Evolutionary conservation across 2,888 invertebrate species (phyloP).

Genomic region (Chrysodeixis includens): DNA sequence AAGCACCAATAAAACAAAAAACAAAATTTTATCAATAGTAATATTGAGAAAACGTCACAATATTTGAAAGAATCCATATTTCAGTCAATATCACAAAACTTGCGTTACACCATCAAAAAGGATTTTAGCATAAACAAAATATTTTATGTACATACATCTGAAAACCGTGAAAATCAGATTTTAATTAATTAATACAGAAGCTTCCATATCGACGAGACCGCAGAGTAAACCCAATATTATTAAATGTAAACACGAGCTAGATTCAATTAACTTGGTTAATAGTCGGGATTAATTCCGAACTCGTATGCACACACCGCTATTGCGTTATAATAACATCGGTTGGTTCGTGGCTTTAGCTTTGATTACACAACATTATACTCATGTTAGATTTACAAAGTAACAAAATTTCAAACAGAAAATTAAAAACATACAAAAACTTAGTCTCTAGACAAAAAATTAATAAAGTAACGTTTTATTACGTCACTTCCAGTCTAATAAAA

Average conservation of each 20-base stretch:
- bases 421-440: background rate
- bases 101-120: too few species aligned
- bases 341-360: slow-evolving; percentile 1
- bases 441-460: background rate
- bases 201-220: background rate
- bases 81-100: too few species aligned
- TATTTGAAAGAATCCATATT: too few species aligned
- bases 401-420: background rate
- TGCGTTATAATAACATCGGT: slow-evolving; percentile 1
- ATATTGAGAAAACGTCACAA: too few species aligned
- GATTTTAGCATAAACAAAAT: background rate
- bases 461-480: background rate
- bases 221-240: slow-evolving; percentile 3
- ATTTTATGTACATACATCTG: background rate
- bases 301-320: background rate
- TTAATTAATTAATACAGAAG: background rate
- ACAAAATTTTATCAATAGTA: too few species aligned
- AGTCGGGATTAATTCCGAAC: background rate
- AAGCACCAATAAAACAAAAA: too few species aligned
- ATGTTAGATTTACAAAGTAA: too few species aligned
- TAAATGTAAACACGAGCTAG: slow-evolving; percentile 7
- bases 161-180: background rate
- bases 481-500: background rate
- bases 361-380: background rate
- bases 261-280: slow-evolving; percentile 7